A percentile compares a stretch with the other conserved stretches of the same genome.
Conservation (phyloP, 1,140 invertebrate species). For the Drosophila pallidifrons region DNA sequence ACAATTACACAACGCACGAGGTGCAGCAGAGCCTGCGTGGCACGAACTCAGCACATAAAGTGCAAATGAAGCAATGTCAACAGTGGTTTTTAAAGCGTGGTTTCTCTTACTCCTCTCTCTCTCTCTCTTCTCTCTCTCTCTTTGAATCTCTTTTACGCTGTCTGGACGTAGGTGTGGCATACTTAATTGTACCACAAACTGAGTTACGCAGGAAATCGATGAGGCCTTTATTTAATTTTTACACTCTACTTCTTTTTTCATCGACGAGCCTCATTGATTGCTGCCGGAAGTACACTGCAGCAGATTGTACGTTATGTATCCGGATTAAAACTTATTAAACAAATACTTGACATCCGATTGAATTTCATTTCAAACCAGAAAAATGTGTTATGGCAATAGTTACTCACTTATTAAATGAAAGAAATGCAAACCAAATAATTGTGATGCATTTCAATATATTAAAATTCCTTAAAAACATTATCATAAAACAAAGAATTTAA, state of each 20-base stretch:
- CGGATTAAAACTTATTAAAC: slow-evolving; percentile 13
- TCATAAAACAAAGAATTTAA: too few relatives aligned
- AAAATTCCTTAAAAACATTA: too few relatives aligned
- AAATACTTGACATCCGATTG: slow-evolving; percentile 19
- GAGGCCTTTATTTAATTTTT: slow-evolving; percentile 39
- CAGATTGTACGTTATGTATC: slow-evolving; percentile 23
- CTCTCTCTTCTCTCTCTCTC: background rate
- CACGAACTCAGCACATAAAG: slow-evolving; percentile 22
- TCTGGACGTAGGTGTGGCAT: slow-evolving; percentile 43
- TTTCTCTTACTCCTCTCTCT: background rate
- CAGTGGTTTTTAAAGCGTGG: slow-evolving; percentile 46
- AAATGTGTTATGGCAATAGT: background rate
- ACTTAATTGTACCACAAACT: slow-evolving; percentile 71
- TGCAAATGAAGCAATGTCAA: slow-evolving; percentile 68
- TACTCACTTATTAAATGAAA: background rate
- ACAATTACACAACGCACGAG: slow-evolving; percentile 64
- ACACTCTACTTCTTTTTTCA: slow-evolving; percentile 15
- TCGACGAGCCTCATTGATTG: slow-evolving; percentile 20
- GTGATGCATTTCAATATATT: background rate
- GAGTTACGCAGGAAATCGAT: slow-evolving; percentile 70
- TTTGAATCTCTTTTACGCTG: background rate
- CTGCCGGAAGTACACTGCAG: slow-evolving; percentile 45
- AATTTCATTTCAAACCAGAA: background rate
- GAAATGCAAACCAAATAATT: background rate
- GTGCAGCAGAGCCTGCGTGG: slow-evolving; percentile 7